Conservation (phyloP, 2,797 vertebrate species). For the Myiothlypis coronata region DNA sequence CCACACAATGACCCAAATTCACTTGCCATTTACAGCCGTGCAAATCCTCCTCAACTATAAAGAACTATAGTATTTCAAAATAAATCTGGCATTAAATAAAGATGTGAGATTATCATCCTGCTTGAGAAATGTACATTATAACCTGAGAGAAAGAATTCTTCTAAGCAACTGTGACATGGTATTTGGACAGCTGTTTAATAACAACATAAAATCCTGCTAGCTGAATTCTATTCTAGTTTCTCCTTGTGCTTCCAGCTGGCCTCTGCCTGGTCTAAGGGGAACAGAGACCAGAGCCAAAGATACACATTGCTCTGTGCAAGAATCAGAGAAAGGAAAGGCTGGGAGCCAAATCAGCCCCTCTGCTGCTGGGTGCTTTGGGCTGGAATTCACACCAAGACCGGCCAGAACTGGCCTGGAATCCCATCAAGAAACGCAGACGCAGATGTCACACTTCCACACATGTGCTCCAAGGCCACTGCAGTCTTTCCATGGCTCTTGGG, state of each 20-base stretch:
- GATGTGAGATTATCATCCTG: neutral
- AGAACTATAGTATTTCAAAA: neutral
- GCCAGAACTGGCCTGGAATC: neutral
- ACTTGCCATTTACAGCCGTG: neutral
- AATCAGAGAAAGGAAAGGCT: neutral
- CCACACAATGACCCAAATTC: neutral
- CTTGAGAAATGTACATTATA: neutral
- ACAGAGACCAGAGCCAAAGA: neutral
- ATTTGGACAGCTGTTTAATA: constrained; percentile 57
- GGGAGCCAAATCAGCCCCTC: neutral
- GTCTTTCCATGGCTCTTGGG: neutral
- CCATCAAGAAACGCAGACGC: neutral
- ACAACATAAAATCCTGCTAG: constrained; percentile 12
- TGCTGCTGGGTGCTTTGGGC: neutral
- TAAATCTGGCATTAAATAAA: neutral
- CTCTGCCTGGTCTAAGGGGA: neutral
- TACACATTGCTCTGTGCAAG: neutral
- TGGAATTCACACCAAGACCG: neutral
- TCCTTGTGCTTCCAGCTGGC: constrained; percentile 43
- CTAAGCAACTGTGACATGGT: neutral
- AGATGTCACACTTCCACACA: neutral
- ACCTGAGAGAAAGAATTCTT: neutral
- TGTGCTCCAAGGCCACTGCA: neutral
- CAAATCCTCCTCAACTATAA: neutral
- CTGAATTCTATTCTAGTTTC: neutral